These are phyloP conservation scores for Montipora efflorescens DNA, from an alignment of 64 coral and sea anemone species.

Conservation along the genomic window DNA sequence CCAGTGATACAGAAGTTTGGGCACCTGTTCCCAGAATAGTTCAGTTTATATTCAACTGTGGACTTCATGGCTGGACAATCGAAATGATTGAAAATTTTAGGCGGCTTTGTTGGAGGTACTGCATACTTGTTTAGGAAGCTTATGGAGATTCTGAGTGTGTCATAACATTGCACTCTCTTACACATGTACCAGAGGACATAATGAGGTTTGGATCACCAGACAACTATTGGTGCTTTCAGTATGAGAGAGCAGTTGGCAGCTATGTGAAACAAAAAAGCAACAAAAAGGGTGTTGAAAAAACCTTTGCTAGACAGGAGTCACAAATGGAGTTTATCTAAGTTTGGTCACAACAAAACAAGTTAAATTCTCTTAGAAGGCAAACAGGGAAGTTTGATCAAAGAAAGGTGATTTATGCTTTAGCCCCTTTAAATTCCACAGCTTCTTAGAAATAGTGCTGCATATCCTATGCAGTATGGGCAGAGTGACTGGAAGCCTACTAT, in stretches of 20 bases:
- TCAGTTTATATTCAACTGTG: conserved; percentile 58
- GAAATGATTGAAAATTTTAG: conserved; percentile 53
- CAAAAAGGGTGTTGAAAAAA: conserved; percentile 31
- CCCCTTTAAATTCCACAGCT: too few relatives aligned
- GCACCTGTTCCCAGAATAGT: conserved; percentile 78
- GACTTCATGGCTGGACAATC: conserved; percentile 26
- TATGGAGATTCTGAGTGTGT: conserved; percentile 51
- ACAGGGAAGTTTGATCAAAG: conserved; percentile 46
- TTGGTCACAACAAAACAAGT: conserved; percentile 38
- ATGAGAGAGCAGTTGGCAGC: conserved; percentile 50
- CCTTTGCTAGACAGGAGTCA: conserved; percentile 37
- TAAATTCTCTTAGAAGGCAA: not conserved
- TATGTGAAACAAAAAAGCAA: conserved; percentile 64
- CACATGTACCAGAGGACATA: conserved; percentile 57
- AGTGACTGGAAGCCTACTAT: too few relatives aligned
- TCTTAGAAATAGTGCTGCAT: too few relatives aligned
- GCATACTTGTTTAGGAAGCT: conserved; percentile 41
- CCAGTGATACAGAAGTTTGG: conserved; percentile 50
- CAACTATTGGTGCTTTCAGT: conserved; percentile 58
- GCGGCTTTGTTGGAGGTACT: conserved; percentile 41
- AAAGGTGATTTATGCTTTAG: not conserved
- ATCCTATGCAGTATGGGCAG: too few relatives aligned
- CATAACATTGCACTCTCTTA: conserved; percentile 48
- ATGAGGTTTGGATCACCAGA: conserved; percentile 50
- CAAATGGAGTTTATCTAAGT: conserved; percentile 59